phyloP scores from a whole-genome alignment of 2,797 vertebrate genomes.

The Hapalemur alaotrensis region DNA sequence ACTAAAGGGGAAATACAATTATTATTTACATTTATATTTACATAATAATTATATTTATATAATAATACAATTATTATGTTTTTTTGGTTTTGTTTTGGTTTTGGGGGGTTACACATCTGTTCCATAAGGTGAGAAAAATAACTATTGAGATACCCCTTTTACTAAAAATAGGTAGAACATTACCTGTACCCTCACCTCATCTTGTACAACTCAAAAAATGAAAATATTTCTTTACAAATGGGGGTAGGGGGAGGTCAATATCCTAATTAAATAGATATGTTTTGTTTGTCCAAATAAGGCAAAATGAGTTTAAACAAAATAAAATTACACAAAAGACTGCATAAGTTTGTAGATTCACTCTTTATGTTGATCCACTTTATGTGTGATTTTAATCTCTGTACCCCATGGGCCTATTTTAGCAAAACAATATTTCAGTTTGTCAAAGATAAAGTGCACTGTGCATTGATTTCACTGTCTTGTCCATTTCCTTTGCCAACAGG shows the following conservation, averaged over 20 bases:
- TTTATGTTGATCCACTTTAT: slow-evolving; percentile 14
- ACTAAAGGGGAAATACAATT: neutral
- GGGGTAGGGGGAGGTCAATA: neutral
- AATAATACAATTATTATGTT: neutral
- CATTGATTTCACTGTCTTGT: slow-evolving; percentile 78
- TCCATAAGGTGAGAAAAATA: neutral
- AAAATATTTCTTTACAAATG: slow-evolving; percentile 24
- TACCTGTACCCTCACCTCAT: neutral
- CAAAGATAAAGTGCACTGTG: slow-evolving; percentile 18
- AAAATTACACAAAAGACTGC: neutral
- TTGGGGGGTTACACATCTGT: neutral
- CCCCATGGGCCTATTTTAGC: neutral
- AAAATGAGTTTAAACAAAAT: slow-evolving; percentile 31
- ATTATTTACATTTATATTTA: neutral
- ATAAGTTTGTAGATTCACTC: neutral
- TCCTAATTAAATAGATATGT: slow-evolving; percentile 9
- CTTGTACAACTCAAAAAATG: neutral
- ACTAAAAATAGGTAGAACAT: neutral
- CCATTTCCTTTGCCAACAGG: slow-evolving; percentile 80
- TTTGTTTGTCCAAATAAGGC: neutral
- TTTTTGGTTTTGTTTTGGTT: neutral
- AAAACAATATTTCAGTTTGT: slow-evolving; percentile 42
- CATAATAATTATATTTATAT: too few relatives aligned
- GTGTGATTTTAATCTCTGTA: slow-evolving; percentile 49
- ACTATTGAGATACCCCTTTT: neutral